Base-by-base conservation (phyloP, 92 coral and sea anemone genomes). In the Parazoanthus swiftii region DNA sequence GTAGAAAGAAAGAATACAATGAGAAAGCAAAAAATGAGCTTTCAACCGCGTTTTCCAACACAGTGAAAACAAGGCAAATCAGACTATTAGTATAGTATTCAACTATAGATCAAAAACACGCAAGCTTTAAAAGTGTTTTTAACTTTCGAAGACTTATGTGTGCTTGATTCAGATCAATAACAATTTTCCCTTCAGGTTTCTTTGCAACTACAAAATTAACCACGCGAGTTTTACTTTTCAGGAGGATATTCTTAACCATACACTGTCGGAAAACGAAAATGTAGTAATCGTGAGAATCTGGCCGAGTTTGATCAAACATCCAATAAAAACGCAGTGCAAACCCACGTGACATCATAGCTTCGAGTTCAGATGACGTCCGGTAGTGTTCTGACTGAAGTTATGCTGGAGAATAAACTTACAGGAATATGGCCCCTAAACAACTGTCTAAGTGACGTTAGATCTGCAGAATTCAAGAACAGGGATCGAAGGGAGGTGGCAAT, bases 381-480 rank as follows among this genome's bases (percentile, higher is more conserved):
- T 89, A 77, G 80, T 23, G 48, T 88, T 18, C 75, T 88, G 33
- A 81, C 77, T 20, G 86, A 88, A 77, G 91, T 77, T n/a, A 89
- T 76, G 36, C 82, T 79, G 46, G 92, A 86, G 66, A 90, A 86
- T 38, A 90, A 90, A 82, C 85, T 90, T 8, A 87, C 80, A 13
- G 90, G 80, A 10, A 36, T 90, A 74, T 90, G 92, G 88, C 90
- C 88, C 9, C 85, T 86, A 63, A 80, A 81, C 76, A 65, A 65
- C 3, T 89, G 89, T 76, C 82, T 90, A n/a, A 74, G 59, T 87
- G 92, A 90, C 37, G 90, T 90, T 29, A 16, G 84, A 50, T 90
- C 90, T 18, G 5, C 89, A 20, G 92, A 80, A 10, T 90, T 90
- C 39, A 90, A 90, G 88, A 82, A 86, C 82, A 81, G 92, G 75